Conservation (phyloP, 2,113 vertebrate genomes). For the Bos indicus region DNA sequence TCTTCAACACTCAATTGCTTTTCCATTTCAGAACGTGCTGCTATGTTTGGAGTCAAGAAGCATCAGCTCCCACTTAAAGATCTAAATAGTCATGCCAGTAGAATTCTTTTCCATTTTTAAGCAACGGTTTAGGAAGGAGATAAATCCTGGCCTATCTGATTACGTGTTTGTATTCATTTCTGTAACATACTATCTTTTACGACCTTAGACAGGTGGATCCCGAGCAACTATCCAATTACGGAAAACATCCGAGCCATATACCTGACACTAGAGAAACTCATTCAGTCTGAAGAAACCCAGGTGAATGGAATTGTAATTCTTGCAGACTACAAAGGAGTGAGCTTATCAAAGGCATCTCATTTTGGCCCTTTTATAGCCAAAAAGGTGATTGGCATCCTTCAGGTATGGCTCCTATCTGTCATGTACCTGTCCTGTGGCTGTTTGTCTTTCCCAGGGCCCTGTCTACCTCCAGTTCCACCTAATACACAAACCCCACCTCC, state of each 20-base stretch:
- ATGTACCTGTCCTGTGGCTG: background rate
- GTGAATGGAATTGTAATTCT: conserved; percentile 98
- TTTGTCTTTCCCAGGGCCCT: conserved; percentile 5
- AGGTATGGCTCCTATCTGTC: conserved; percentile 83
- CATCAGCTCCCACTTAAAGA: background rate
- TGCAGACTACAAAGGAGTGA: conserved; percentile 96
- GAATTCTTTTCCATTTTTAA: background rate
- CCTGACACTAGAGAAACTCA: conserved; percentile 97
- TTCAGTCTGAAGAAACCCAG: conserved; percentile 97
- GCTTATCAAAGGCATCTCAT: conserved; percentile 97
- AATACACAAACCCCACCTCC: background rate
- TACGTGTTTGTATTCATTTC: conserved; percentile 49
- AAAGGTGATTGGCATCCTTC: conserved; percentile 97
- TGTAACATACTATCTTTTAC: conserved; percentile 72
- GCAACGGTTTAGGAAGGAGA: background rate
- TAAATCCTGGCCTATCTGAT: background rate
- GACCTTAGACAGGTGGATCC: conserved; percentile 93
- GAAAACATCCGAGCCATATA: conserved; percentile 98
- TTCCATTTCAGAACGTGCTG: background rate
- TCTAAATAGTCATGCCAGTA: background rate
- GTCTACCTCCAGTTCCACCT: background rate
- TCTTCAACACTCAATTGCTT: background rate
- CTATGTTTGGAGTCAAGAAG: background rate
- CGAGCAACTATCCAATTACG: conserved; percentile 94
- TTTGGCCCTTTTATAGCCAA: conserved; percentile 98